Evolutionary conservation across 2,113 vertebrate species (phyloP).

Genomic region (Actinemys pallida): DNA sequence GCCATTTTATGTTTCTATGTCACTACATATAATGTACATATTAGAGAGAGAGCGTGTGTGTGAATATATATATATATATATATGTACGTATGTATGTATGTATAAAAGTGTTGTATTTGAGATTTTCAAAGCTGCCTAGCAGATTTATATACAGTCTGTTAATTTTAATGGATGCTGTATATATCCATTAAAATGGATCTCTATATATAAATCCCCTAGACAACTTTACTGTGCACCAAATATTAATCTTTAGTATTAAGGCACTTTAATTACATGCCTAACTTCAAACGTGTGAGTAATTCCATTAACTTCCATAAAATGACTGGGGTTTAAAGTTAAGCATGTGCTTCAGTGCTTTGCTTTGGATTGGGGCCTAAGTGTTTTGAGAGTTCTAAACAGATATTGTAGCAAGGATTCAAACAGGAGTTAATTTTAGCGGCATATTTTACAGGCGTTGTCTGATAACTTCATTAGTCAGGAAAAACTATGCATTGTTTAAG

Average conservation of each 20-base stretch:
- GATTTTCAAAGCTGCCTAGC: background rate
- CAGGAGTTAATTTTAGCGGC: background rate
- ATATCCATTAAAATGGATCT: background rate
- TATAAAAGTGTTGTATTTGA: background rate
- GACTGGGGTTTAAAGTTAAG: constrained; percentile 32
- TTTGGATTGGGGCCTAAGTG: background rate
- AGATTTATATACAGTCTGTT: background rate
- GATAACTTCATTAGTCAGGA: background rate
- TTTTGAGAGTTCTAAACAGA: constrained; percentile 8
- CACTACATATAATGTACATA: background rate
- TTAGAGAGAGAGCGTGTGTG: background rate
- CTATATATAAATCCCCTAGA: background rate
- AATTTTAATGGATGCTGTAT: background rate
- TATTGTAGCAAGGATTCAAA: constrained; percentile 8
- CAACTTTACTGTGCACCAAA: fast-evolving
- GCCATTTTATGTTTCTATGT: background rate
- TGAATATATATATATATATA: background rate
- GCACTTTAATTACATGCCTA: constrained; percentile 9
- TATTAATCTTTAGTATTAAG: background rate
- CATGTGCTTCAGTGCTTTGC: constrained; percentile 27
- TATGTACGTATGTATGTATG: background rate
- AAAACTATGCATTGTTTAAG: background rate
- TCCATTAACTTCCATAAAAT: background rate
- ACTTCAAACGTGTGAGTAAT: constrained; percentile 13
- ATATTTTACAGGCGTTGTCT: background rate